phyloP scores from a whole-genome alignment of 37 sponge, comb jelly and placozoan species.

The Chondrilla cf. caribensis region DNA sequence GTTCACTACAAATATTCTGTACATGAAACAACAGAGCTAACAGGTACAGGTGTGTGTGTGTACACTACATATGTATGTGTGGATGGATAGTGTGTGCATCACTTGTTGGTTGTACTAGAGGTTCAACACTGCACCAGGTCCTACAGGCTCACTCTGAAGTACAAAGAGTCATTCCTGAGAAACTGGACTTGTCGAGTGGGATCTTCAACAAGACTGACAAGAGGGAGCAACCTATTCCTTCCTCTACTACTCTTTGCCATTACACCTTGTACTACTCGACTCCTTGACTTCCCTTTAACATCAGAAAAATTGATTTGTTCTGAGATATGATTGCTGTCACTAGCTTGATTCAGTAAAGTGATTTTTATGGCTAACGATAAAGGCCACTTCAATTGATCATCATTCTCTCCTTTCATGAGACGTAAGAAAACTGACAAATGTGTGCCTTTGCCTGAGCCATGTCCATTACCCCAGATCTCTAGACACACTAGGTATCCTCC shows the following conservation, averaged over 20 bases:
- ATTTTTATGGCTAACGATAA: neutral
- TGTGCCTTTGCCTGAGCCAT: neutral
- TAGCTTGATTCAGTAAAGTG: neutral
- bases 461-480: neutral
- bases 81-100: too few species aligned
- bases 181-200: conserved; percentile 14
- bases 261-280: neutral
- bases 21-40: too few species aligned
- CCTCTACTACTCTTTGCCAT: neutral
- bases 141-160: conserved; percentile 51
- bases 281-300: neutral
- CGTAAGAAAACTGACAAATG: neutral
- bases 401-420: neutral
- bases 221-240: neutral
- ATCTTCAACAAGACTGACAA: neutral
- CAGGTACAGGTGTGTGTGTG: too few species aligned
- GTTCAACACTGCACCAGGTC: too few species aligned
- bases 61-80: too few species aligned
- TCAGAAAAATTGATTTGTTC: neutral
- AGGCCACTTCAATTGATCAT: neutral
- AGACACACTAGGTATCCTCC: conserved; percentile 3
- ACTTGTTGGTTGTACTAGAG: too few species aligned
- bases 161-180: conserved; percentile 40
- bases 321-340: neutral
- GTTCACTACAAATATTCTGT: too few species aligned